Evolutionary conservation across 2,113 vertebrate species (phyloP), one percentile per base, ranked within the genome.

Genomic region (Suncus etruscus): DNA sequence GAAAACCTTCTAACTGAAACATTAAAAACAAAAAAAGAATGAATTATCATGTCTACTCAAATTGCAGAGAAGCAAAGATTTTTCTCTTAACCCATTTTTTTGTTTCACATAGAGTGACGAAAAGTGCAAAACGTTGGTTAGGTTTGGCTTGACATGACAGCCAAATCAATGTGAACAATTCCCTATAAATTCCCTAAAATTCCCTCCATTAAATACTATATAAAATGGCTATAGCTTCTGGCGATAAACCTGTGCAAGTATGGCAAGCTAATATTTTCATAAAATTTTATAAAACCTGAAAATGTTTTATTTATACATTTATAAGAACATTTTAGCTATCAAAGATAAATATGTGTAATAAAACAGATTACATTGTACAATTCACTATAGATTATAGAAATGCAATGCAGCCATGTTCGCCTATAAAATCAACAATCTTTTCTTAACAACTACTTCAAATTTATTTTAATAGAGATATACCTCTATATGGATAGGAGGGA

Each of bases 281-380:
- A 32, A 12, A 69, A 18, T 92, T 87, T 86, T 50, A 75, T 16
- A 32, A 12, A 73, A 18, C 95, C 4, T 63, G 24, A 92, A 84
- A 89, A 31, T 45, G 14, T 22, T 86, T 66, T 27, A 90, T 92
- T 83, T 39, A 39, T 39, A 11, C 25, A 4, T 87, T 82, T 70
- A 32, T 3, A 76, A 89, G 73, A 87, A 91, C 88, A 66, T 84
- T 72, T 75, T 83, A 77, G 45, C 31, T 81, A 86, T 47, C 72
- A 32, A 50, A 73, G 31, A 92, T 29, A 94, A 88, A 90, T 87
- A 29, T 68, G 29, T 16, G 8, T 47, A 74, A 84, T 86, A 48
- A 32, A 15, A 68, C 47, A 63, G 24, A 39, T 87, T 80, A 88
- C 15, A 92, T 89, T 80, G 66, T 79, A 79, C 3, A 86, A 66